These are phyloP conservation scores for Hucho hucho DNA, from an alignment of 2,113 vertebrate genomes.

Conservation along the genomic window DNA sequence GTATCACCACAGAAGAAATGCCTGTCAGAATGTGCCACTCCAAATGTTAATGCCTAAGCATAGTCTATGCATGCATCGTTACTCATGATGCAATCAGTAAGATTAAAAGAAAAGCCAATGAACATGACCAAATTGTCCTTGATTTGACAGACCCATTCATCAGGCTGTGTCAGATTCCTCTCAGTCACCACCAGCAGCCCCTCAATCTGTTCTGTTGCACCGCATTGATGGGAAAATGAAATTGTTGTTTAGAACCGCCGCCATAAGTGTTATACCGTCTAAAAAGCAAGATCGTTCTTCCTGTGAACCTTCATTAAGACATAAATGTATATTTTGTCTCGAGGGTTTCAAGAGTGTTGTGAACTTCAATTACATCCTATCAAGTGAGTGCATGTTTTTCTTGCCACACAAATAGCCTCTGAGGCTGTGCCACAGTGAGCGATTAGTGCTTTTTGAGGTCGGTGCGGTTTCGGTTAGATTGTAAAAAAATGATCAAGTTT, in stretches of 20 bases:
- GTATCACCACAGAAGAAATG: not conserved
- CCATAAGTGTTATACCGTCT: not conserved
- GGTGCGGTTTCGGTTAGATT: too few relatives aligned
- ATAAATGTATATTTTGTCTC: not conserved
- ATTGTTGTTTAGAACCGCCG: constrained; percentile 5
- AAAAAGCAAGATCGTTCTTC: not conserved
- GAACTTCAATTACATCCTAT: too few relatives aligned
- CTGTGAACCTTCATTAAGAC: not conserved
- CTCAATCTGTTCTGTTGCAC: constrained; percentile 58
- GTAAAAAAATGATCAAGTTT: too few relatives aligned
- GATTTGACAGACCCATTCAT: constrained; percentile 74
- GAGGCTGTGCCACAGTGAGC: too few relatives aligned
- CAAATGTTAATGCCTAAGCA: constrained; percentile 47
- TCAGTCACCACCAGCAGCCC: constrained; percentile 34
- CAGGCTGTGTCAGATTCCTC: constrained; percentile 51
- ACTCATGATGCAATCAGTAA: constrained; percentile 62
- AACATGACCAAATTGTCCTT: constrained; percentile 69
- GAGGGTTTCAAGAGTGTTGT: too few relatives aligned
- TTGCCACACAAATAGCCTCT: too few relatives aligned
- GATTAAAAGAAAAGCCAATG: constrained; percentile 66
- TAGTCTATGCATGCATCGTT: constrained; percentile 46
- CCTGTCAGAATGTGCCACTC: constrained; percentile 19
- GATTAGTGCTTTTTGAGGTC: too few relatives aligned
- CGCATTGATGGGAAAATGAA: constrained; percentile 48
- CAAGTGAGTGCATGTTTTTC: too few relatives aligned